phyloP scores from a whole-genome alignment of 2,113 vertebrate species.

The Petrocephalus microphthalmus region DNA sequence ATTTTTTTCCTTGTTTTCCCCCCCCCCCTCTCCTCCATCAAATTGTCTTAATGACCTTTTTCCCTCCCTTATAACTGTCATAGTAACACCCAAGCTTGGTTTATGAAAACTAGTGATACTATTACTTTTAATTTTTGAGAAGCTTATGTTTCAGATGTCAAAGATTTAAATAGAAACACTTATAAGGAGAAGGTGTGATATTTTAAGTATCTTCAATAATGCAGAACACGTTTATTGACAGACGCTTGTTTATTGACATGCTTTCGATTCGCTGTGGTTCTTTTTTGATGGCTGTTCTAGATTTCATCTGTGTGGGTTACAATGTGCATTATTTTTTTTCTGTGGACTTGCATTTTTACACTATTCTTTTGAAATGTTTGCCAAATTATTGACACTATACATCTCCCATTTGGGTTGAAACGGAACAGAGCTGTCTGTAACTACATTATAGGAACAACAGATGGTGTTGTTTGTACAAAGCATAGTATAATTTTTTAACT shows the following conservation, averaged over 20 bases:
- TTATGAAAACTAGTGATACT: slow-evolving; percentile 40
- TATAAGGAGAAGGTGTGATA: slow-evolving; percentile 24
- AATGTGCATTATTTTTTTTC: slow-evolving; percentile 58
- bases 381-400: slow-evolving; percentile 59
- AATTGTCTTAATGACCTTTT: slow-evolving; percentile 19
- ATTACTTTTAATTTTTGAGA: slow-evolving; percentile 34
- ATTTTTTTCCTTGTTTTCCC: neutral
- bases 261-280: slow-evolving; percentile 55
- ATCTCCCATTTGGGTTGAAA: slow-evolving; percentile 32
- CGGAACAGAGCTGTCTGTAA: slow-evolving; percentile 33
- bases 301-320: slow-evolving; percentile 78
- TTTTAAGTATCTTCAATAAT: slow-evolving; percentile 38
- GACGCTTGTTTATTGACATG: slow-evolving; percentile 70
- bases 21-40: slow-evolving; percentile 19
- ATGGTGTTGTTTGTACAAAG: slow-evolving; percentile 83
- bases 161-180: slow-evolving; percentile 12
- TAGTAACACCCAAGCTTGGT: slow-evolving; percentile 35
- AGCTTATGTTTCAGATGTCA: slow-evolving; percentile 39
- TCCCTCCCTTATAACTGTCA: slow-evolving; percentile 34
- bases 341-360: slow-evolving; percentile 51
- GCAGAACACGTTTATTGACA: slow-evolving; percentile 62
- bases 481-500: slow-evolving; percentile 75
- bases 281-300: slow-evolving; percentile 81
- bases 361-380: slow-evolving; percentile 63
- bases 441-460: slow-evolving; percentile 59